Base-by-base conservation (phyloP, 1,140 invertebrate genomes). In the Atopsyche davidsoni region DNA sequence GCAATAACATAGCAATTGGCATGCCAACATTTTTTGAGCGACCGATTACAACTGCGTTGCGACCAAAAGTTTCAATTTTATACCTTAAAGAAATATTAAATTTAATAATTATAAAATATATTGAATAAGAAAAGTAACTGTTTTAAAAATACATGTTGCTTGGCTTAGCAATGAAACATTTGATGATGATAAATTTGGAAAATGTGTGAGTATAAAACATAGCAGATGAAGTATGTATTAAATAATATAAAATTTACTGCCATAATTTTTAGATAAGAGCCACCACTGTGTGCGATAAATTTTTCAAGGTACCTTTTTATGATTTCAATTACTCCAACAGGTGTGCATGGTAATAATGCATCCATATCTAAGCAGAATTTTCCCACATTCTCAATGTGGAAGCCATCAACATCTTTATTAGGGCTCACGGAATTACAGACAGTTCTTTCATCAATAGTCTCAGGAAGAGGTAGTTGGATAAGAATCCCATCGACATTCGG, bases 381-480 rank as follows among this genome's bases (percentile, higher is more conserved):
- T 23, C 89, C 89, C 40, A 89, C 73, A 68, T 91, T 92, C n/a
- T 75, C 67, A 46, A 81, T 78, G 64, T 88, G 84, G 59, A 95
- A 94, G 21, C 92, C 92, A 74, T 95, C 92, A 1, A 96, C 89
- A 78, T 96, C 92, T 70, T 96, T 96, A 1, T 73, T 68, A 1
- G 86, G 86, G 25, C 72, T 64, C 0, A 96, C 81, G 3, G 86
- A 77, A 73, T 94, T 88, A 62, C 87, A 90, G 2, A 92, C 75
- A 59, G 71, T 78, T 59, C 81, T 75, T 62, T 90, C 87, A 57
- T 79, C 72, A 10, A 94, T 86, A 51, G 82, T 79, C 2, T 74
- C 65, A 0, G 89, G 89, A 16, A 94, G 70, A 7, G 92, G 91
- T 32, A 94, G 65, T 64, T 95, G 91, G 0, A 96, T 83, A 16